Base-by-base conservation (phyloP, 2,797 vertebrate genomes). In the Lacerta bilineata region DNA sequence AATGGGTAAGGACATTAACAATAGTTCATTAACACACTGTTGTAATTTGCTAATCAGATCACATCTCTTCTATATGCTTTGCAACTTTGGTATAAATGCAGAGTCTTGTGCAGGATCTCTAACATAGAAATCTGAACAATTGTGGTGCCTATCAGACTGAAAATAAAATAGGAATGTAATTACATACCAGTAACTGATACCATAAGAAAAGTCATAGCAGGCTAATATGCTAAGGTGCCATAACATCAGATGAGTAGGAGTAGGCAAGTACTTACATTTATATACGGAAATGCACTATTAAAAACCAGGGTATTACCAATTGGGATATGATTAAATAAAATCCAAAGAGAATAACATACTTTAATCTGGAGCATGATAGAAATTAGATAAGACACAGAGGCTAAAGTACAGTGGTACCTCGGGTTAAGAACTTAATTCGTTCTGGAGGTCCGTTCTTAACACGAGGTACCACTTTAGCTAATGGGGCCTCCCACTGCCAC, bases 271-370 rank as follows among this genome's bases (percentile, higher is more conserved):
- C 89, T 91, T 93, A 91, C 68, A 95, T 93, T 95, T 95, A 83
- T 89, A 88, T 94, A 94, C 93, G 94, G 91, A 95, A 93, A 93
- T 55, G 81, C 91, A 94, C 94, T 95, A 93, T 90, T 93, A 76
- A 43, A 90, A 88, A 94, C 92, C 94, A 94, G 93, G 87, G 91
- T 91, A 94, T 33, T 33, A 33, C 33, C 33, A 33, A 33, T 92
- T 93, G 93, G 93, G 93, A 94, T 93, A 92, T 94, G 94, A 94
- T 93, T 94, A 95, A 96, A 94, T 74, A 95, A 93, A 95, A 93
- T 93, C 92, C 93, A 94, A 95, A 95, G 90, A 94, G 94, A 95
- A 93, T 92, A 92, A 94, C 94, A 88, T 95, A 95, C 95, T 95
- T 96, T 95, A 95, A 93, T 92, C 90, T 94, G 92, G 94, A 94